Percentiles rank a stretch among this genome's conserved stretches.
These are phyloP conservation scores for Diachasmimorpha longicaudata DNA, from an alignment of 1,140 invertebrate species.

Conservation along the genomic window DNA sequence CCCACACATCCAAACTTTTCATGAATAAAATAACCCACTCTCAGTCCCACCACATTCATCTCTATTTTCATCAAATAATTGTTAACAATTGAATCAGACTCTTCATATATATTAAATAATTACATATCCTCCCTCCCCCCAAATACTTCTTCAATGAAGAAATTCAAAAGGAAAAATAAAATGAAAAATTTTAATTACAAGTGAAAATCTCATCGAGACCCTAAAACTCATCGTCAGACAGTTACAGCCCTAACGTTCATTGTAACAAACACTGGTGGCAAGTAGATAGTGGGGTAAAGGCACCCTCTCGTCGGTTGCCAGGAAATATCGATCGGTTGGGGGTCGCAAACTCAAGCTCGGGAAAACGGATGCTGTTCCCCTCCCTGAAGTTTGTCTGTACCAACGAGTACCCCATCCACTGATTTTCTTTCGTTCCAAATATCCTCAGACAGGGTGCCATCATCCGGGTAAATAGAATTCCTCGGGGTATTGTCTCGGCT, in stretches of 20 bases:
- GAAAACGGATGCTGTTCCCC: constrained; percentile 41
- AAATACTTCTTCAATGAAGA: no score
- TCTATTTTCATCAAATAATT: background rate
- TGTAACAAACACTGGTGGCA: constrained; percentile 47
- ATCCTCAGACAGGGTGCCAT: background rate
- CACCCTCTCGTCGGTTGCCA: constrained; percentile 52
- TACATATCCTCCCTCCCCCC: no score
- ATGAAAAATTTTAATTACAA: no score
- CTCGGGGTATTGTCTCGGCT: background rate
- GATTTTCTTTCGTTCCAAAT: background rate
- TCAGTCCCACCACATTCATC: background rate
- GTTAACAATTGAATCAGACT: no score
- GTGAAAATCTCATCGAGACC: no score
- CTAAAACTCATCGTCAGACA: constrained; percentile 38
- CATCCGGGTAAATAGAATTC: background rate
- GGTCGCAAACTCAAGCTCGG: constrained; percentile 30
- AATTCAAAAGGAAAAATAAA: no score
- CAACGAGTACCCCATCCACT: background rate
- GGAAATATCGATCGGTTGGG: constrained; percentile 52
- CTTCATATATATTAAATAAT: no score
- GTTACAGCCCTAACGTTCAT: constrained; percentile 43
- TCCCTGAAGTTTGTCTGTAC: background rate
- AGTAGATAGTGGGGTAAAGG: constrained; percentile 32
- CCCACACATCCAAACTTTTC: background rate
- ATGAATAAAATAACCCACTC: background rate